Evolutionary conservation across 1,140 invertebrate genomes (phyloP).

Genomic region (Pseudomyrmex flavicornis): DNA sequence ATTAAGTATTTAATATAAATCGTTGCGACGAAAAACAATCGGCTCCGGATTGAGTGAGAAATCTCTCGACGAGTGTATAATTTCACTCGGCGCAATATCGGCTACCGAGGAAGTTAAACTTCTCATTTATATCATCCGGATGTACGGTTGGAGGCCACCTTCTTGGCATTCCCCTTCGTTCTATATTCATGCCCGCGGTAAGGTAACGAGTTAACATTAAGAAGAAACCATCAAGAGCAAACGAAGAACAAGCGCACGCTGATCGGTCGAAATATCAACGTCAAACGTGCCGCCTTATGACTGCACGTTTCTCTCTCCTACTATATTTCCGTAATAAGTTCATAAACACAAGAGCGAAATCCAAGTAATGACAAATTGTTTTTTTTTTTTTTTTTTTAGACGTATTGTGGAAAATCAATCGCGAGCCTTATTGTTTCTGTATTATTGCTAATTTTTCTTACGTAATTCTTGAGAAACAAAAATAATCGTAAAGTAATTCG

Average conservation of each 20-base stretch:
- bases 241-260: constrained; percentile 57
- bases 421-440: not conserved
- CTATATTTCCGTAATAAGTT: not conserved
- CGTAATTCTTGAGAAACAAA: not conserved
- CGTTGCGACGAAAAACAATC: not conserved
- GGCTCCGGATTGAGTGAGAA: not conserved
- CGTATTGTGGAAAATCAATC: not conserved
- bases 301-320: not conserved
- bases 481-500: too few species aligned
- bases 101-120: constrained; percentile 68
- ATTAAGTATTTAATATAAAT: constrained; percentile 5
- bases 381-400: too few species aligned
- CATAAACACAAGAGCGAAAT: not conserved
- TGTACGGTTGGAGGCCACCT: constrained; percentile 74
- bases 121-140: constrained; percentile 76
- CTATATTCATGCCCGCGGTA: constrained; percentile 71
- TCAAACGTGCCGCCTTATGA: constrained; percentile 13
- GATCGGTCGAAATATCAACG: constrained; percentile 50
- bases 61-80: constrained; percentile 2
- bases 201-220: constrained; percentile 71
- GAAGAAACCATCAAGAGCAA: constrained; percentile 62
- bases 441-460: not conserved
- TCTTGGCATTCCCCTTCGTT: constrained; percentile 75
- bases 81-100: constrained; percentile 43
- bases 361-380: too few species aligned